A percentile compares a stretch with the other conserved stretches of the same genome.
Evolutionary conservation across 1,140 invertebrate genomes (phyloP).

Genomic region (Eriocheir sinensis): DNA sequence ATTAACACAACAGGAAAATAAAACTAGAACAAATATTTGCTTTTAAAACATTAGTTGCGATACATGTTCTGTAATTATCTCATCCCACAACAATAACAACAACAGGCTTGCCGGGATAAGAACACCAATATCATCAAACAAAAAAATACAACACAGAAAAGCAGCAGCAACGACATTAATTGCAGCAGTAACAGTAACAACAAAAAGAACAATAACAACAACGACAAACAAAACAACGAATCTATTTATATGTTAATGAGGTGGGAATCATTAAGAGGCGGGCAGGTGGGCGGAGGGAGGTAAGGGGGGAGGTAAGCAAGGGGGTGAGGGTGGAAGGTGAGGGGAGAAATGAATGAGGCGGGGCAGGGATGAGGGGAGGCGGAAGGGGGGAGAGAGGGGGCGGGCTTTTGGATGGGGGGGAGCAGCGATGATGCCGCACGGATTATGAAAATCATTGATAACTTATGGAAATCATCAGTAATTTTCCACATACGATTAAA

Average conservation of each 20-base stretch:
- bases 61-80: too few species aligned
- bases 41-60: too few species aligned
- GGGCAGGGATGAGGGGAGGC: background rate
- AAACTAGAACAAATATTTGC: too few species aligned
- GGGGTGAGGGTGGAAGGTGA: background rate
- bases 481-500: constrained; percentile 17
- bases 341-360: background rate
- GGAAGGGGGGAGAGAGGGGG: background rate
- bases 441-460: constrained; percentile 19
- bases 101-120: too few species aligned
- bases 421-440: background rate
- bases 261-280: constrained; percentile 3
- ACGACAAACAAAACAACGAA: background rate
- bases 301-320: too few species aligned
- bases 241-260: constrained; percentile 26
- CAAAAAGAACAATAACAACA: background rate
- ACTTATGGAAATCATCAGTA: constrained; percentile 6
- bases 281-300: background rate
- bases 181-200: too few species aligned
- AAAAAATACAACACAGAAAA: too few species aligned
- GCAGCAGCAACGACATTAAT: too few species aligned
- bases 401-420: too few species aligned
- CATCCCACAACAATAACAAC: background rate
- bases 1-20: too few species aligned
- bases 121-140: background rate